Evolutionary conservation across 2,797 vertebrate genomes (phyloP).

Genomic region (Ceryle rudis): DNA sequence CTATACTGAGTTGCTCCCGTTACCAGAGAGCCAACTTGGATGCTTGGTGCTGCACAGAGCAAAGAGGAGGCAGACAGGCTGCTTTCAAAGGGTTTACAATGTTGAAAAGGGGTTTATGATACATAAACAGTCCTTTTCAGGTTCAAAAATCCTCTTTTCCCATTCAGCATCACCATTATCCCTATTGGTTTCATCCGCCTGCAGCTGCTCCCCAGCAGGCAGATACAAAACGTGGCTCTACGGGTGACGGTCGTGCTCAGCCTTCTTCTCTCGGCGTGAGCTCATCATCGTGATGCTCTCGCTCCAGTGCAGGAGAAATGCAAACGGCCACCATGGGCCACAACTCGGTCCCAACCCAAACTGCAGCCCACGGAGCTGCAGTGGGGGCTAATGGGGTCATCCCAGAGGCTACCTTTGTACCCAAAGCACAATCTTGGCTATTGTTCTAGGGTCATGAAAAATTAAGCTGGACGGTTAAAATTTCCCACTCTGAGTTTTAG

Average conservation of each 20-base stretch:
- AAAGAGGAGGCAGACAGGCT: not conserved
- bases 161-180: not conserved
- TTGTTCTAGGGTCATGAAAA: not conserved
- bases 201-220: slow-evolving; percentile 13
- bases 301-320: not conserved
- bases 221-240: not conserved
- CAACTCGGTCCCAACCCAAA: not conserved
- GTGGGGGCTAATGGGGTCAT: accelerated
- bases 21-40: not conserved
- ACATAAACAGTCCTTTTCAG: not conserved
- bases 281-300: accelerated
- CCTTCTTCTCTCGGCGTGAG: not conserved
- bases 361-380: not conserved
- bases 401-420: accelerated
- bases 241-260: accelerated
- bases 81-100: not conserved
- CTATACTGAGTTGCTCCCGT: not conserved
- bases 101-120: not conserved
- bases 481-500: not conserved
- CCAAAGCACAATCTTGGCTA: not conserved
- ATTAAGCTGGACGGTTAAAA: not conserved
- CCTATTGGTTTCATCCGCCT: not conserved
- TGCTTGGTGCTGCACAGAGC: not conserved
- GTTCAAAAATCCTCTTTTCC: slow-evolving; percentile 1
- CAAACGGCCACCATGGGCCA: accelerated